A percentile compares a stretch with the other conserved stretches of the same genome.
phyloP scores from a whole-genome alignment of 2,888 invertebrate species.

The Tachystola acroxantha region DNA sequence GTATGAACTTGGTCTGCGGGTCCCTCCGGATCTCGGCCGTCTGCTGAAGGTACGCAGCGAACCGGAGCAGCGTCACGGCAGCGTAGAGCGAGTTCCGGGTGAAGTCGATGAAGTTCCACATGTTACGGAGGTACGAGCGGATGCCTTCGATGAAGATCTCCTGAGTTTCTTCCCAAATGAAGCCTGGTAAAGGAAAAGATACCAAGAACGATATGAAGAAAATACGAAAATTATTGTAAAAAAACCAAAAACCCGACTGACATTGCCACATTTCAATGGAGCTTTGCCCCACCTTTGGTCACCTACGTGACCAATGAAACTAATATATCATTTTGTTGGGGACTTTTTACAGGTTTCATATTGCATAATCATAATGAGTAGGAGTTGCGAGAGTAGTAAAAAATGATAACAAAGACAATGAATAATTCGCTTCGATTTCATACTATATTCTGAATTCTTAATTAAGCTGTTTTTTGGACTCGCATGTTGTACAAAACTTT shows the following conservation, averaged over 20 bases:
- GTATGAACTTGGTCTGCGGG: constrained; percentile 84
- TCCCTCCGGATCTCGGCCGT: constrained; percentile 81
- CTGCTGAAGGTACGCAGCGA: constrained; percentile 88
- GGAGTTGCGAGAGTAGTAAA: no score
- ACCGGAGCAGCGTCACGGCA: constrained; percentile 81
- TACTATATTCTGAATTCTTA: no score
- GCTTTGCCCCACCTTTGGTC: no score
- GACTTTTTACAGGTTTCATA: no score
- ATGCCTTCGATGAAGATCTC: constrained; percentile 94
- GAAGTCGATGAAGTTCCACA: constrained; percentile 99
- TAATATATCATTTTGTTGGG: no score
- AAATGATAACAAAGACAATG: no score
- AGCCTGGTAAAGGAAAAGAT: constrained; percentile 70
- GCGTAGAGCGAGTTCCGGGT: constrained; percentile 92
- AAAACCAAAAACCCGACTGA: background rate
- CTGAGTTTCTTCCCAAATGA: constrained; percentile 95
- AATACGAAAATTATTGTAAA: background rate
- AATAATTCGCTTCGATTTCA: no score
- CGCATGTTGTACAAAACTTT: no score
- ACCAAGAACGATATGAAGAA: background rate
- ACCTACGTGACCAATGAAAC: no score
- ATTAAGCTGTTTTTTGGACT: no score
- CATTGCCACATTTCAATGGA: no score
- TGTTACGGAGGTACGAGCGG: constrained; percentile 89
- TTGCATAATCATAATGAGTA: no score